phyloP scores from a whole-genome alignment of 2,113 vertebrate species.

The Rhinolophus sinicus region DNA sequence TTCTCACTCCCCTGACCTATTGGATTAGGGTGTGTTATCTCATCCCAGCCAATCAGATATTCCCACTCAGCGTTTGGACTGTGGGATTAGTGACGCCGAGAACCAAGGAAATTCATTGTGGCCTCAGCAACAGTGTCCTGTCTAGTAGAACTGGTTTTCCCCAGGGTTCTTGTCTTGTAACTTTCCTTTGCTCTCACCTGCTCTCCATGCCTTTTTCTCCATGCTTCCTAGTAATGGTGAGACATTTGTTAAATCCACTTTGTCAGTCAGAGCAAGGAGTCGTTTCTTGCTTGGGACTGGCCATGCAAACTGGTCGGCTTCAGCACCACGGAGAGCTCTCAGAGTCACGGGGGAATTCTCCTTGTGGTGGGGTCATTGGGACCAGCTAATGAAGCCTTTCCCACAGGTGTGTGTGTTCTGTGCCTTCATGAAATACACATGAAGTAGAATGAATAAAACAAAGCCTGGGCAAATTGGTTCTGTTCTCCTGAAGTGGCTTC shows the following conservation, averaged over 20 bases:
- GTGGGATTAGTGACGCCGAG: no score
- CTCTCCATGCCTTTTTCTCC: not conserved
- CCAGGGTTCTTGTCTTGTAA: not conserved
- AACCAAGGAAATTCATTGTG: not conserved
- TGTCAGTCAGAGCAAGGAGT: not conserved
- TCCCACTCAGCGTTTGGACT: not conserved
- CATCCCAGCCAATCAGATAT: not conserved
- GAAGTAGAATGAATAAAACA: not conserved
- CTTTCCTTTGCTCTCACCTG: fast-evolving
- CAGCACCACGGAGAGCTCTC: conserved; percentile 26
- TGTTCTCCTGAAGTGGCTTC: not conserved
- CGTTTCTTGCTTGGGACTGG: not conserved
- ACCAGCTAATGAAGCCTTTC: not conserved
- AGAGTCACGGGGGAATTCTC: no score
- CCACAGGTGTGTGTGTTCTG: not conserved
- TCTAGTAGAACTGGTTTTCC: not conserved
- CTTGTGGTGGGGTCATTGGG: not conserved
- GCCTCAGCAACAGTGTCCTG: fast-evolving
- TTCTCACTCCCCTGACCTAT: fast-evolving
- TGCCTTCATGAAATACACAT: not conserved
- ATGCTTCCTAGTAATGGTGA: not conserved
- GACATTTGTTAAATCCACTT: not conserved
- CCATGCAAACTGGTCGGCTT: fast-evolving
- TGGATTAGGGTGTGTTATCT: not conserved
- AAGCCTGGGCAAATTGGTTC: not conserved